Base-by-base conservation (phyloP, 2,888 invertebrate species). In the Watsonalla cultraria region DNA sequence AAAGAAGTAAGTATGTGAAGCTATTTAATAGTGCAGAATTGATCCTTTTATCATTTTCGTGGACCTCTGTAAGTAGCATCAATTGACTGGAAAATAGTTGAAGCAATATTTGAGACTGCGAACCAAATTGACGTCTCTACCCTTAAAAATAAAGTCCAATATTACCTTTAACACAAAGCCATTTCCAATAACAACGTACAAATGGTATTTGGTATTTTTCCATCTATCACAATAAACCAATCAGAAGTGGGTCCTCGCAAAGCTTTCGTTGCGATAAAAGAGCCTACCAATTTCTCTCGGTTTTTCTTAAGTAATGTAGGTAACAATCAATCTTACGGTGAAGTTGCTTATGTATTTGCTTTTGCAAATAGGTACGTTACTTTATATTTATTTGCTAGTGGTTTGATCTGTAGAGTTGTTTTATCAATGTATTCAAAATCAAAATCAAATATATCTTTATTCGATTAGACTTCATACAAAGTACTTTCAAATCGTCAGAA, bases 141-240 rank as follows among this genome's bases (percentile, higher is more conserved):
- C 7, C 9, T 8, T 13, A 9, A 45, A 45, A 33, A 45, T 35
- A 48, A 53, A 53, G 49, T 34, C 13, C 48, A 13, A 45, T 48
- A 49, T 49, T 45, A 53, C 48, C 48, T 49, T 24, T 14, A 9
- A 37, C 49, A 49, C 49, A 15, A 49, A 39, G 15, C 5, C 39
- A 8, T 15, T 49, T 37, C 49, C 49, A 39, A 49, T 49, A 49
- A 37, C 37, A 49, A 49, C 37, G 49, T 49, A 37, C 49, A 39
- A 49, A 49, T 39, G 8, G 39, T 49, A 49, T 49, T 49, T 39
- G 14, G 14, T 49, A 49, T 49, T 49, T 15, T 15, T 11, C 49
- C 15, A 46, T 46, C 24, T 15, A 46, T 46, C 46, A 46, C 46
- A 49, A 49, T 49, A 49, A 49, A 39, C 49, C 49, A 37, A 49